phyloP scores from a whole-genome alignment of 2,888 invertebrate species.

The Latrodectus hesperus region DNA sequence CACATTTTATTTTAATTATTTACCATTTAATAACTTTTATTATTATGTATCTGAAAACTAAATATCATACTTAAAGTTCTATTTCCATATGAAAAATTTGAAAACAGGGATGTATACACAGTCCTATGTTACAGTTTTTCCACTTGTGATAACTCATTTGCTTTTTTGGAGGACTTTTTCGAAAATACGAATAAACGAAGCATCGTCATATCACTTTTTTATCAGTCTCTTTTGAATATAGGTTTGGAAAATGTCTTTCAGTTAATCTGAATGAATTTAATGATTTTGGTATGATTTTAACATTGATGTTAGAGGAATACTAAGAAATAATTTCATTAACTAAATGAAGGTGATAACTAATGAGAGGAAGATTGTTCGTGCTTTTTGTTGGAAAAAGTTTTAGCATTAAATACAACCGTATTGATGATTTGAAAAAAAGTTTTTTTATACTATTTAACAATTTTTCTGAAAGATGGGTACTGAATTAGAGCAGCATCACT shows the following conservation, averaged over 20 bases:
- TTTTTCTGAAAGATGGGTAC: not conserved
- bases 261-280: not conserved
- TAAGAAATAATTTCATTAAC: not conserved
- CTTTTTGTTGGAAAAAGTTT: not conserved
- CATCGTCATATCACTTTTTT: not conserved
- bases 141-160: not conserved
- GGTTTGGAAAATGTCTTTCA: not conserved
- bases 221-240: not conserved
- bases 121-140: not conserved
- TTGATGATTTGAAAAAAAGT: not conserved
- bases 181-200: not conserved
- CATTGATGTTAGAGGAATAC: not conserved
- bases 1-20: too few relatives aligned
- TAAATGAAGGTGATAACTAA: not conserved
- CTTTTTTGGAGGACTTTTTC: not conserved
- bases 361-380: not conserved
- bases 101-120: not conserved
- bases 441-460: not conserved
- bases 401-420: not conserved
- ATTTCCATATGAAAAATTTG: not conserved
- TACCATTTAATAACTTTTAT: too few relatives aligned
- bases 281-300: not conserved
- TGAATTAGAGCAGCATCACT: not conserved
- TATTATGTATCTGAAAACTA: too few relatives aligned
- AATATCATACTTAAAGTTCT: too few relatives aligned